Evolutionary conservation across 30 jellyfish, hydroid and myxozoan species (phyloP), one percentile per base, ranked within the genome.

Genomic region (Aurelia sp.): DNA sequence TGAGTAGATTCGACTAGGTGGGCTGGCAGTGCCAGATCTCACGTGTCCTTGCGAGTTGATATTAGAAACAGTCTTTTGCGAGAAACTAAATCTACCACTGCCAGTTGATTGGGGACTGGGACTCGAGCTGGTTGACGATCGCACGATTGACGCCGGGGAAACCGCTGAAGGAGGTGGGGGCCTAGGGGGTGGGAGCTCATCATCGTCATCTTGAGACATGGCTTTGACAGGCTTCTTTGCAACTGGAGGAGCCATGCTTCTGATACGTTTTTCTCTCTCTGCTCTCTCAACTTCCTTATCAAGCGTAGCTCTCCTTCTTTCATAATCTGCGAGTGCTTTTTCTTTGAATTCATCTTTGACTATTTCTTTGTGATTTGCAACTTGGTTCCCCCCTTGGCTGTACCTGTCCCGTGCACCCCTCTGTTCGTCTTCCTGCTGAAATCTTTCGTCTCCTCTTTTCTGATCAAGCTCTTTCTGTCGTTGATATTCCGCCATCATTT

Each of bases 141-240:
- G 58, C 12, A 74, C 92, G 33, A 74, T 65, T 16, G 78, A 55
- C 4, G 70, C 20, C 62, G 92, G 92, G 38, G 92, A 63, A 13
- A 68, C 63, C 12, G 57, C 44, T 13, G 92, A 72, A 9, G 99
- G 99, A 0, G 99, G 99, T 10, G 99, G 99, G 12, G 99, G 99
- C n/a, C 99, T 73, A 17, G 99, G 99, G 44, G 99, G 99, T 31
- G 99, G 96, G 62, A 87, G 91, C 15, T 90, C 99, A 35, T 94
- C 99, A 31, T 86, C 97, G 21, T 74, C 87, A 41, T 74, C 87
- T 24, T 53, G 84, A 31, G 72, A 13, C 17, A 67, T 3, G n/a
- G 65, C 20, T 10, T 38, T 35, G 5, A 66, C 19, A 48, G 96
- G 90, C 74, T 76, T 77, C 47, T 76, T 66, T 21, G 96, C 85